Evolutionary conservation across 2,888 invertebrate genomes (phyloP), one percentile per base, ranked within the genome.

Genomic region (Trachelus tabidus): DNA sequence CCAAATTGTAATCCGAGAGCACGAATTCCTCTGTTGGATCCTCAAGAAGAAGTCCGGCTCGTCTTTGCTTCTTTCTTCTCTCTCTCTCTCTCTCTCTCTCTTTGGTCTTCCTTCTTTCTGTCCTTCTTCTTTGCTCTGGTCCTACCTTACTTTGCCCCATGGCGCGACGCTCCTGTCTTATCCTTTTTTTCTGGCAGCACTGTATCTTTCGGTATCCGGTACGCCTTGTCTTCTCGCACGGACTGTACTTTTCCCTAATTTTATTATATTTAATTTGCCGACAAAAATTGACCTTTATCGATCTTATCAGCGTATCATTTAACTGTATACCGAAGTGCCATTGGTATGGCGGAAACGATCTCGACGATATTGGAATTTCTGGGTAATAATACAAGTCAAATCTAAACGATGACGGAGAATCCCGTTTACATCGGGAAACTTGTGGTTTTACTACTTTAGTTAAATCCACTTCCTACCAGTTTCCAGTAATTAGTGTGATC

Each of bases 1-100:
- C 88, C 87, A 89, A 90, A 90, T 89, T 89, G 89, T 90, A 90
- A 91, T 91, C 87, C 87, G 86, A 90, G 87, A 86, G 88, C 84
- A 75, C 86, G 85, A 88, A 89, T 89, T 88, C 87, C 85, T 81
- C 23, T 9, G 40, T 0, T 2, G 40, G 40, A 56, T 56, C 4
- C 23, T 56, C 15, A 0, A 9, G 40, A 56, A 56, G 40, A 56
- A 23, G 15, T 56, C 23, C 9, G 71, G 23, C 15, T 35, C 35
- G 3, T 35, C 12, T 71, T 71, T 71, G 12, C 71, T 71, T 34
- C 11, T 4, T 3, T 6, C 31, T 30, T 71, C 9, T 31, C 31
- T 31, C 31, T 31, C 31, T 31, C 40, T 40, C 40, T 12, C 12
- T 40, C 4, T 6, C 34, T 34, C 34, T 34, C 34, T 34, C 34